These are phyloP conservation scores for Drosophila atripex DNA, from an alignment of 2,888 invertebrate species.

Conservation along the genomic window DNA sequence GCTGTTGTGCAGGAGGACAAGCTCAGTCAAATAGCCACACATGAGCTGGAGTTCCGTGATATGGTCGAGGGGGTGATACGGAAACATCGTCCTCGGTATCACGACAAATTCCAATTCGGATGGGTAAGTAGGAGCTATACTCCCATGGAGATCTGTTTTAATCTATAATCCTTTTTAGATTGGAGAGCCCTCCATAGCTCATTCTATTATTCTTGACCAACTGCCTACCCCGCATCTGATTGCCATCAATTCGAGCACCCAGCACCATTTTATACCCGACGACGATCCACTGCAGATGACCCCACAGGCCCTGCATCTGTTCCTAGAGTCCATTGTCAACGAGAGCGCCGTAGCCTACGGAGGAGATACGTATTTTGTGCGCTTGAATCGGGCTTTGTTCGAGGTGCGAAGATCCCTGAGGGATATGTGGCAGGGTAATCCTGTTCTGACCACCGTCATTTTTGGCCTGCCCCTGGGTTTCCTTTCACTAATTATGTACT, in stretches of 20 bases:
- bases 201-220: conserved; percentile 95
- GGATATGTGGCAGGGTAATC: conserved; percentile 96
- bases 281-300: conserved; percentile 93
- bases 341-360: conserved; percentile 93
- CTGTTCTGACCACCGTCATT: conserved; percentile 95
- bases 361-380: conserved; percentile 91
- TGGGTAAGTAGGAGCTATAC: conserved; percentile 86
- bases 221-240: conserved; percentile 93
- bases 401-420: conserved; percentile 91
- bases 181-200: conserved; percentile 94
- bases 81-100: conserved; percentile 90
- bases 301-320: conserved; percentile 85
- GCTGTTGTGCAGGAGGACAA: conserved; percentile 95
- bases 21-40: conserved; percentile 90
- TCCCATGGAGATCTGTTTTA: neutral
- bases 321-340: conserved; percentile 86
- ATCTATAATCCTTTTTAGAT: conserved; percentile 84
- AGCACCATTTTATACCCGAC: conserved; percentile 95
- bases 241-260: conserved; percentile 95
- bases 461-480: conserved; percentile 98
- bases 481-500: conserved; percentile 96
- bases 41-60: conserved; percentile 92
- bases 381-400: conserved; percentile 91
- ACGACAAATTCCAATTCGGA: conserved; percentile 95
- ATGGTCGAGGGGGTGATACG: conserved; percentile 92